These are phyloP conservation scores for Cantharis rufa DNA, from an alignment of 2,888 invertebrate genomes.

Conservation along the genomic window DNA sequence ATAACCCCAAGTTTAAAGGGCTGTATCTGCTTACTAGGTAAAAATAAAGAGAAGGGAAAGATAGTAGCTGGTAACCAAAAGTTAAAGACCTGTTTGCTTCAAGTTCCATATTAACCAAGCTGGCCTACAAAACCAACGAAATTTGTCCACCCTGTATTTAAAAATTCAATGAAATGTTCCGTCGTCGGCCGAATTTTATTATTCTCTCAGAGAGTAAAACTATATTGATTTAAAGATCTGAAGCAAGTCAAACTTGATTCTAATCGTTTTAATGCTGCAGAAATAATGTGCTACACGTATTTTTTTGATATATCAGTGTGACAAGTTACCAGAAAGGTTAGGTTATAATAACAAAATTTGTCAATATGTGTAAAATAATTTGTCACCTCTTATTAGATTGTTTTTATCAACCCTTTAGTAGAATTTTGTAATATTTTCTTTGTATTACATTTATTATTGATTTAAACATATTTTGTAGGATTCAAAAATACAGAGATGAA, in stretches of 20 bases:
- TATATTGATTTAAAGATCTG: not conserved
- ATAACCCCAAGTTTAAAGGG: too few relatives aligned
- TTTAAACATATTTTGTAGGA: constrained; percentile 37
- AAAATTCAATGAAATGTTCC: not conserved
- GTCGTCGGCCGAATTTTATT: not conserved
- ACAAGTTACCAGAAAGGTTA: not conserved
- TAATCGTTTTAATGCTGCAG: too few relatives aligned
- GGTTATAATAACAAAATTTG: not conserved
- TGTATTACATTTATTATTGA: not conserved
- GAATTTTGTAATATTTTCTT: not conserved
- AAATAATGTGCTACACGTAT: not conserved
- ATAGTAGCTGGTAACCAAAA: too few relatives aligned
- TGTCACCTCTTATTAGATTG: not conserved
- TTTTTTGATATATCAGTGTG: not conserved
- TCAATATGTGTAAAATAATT: not conserved
- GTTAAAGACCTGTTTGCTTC: too few relatives aligned
- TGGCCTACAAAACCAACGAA: not conserved
- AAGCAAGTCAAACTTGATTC: not conserved
- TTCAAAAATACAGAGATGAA: constrained; percentile 44
- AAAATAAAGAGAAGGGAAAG: too few relatives aligned
- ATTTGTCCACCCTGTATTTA: not conserved
- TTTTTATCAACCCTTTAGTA: not conserved
- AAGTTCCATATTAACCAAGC: too few relatives aligned
- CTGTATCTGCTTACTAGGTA: too few relatives aligned
- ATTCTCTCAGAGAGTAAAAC: not conserved